Evolutionary conservation across 1,140 invertebrate species (phyloP), one percentile per base, ranked within the genome.

Genomic region (Nasonia longicornis): DNA sequence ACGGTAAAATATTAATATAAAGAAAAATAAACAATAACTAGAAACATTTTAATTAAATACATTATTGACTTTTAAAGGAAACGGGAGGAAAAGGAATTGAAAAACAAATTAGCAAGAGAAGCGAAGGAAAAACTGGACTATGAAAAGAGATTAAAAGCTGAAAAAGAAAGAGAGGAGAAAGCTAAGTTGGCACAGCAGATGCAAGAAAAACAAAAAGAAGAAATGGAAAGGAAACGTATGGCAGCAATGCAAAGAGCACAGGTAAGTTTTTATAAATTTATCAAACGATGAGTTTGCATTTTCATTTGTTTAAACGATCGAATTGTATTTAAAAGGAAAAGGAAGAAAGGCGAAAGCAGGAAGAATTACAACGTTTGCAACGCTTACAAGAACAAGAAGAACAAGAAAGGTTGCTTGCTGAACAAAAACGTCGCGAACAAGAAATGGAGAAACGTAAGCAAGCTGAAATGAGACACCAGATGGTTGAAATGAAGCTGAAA

Each of bases 41-140:
- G 35, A 63, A 76, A 58, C 69, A 11, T 63, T 78, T 77, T 20
- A 1, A 45, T 67, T 45, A 31, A 64, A 77, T 31, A 80, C 52
- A 29, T 67, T 79, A 66, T 69, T 3, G 52, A 35, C 48, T 38
- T 67, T 79, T 74, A 26, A 29, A 90, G 92, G 77, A 92, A 91
- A 84, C 88, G 93, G 1, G 91, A 93, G 82, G 91, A 93, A 76
- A 94, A 93, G 79, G 92, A 94, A 86, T 82, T 90, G 20, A 92
- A 92, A 80, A 93, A 92, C 12, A 92, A 91, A 77, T 89, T 92
- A 80, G 90, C 91, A n/a, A 90, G 92, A 14, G 92, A 93, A 82
- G 90, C 89, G 2, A 91, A 92, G 76, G 93, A 94, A 74, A 92
- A 89, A 67, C 81, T 85, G 71, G 87, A 90, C 16, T 66, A 85